Conservation (phyloP, 1,140 invertebrate species). For the Neoseiulus cucumeris region DNA sequence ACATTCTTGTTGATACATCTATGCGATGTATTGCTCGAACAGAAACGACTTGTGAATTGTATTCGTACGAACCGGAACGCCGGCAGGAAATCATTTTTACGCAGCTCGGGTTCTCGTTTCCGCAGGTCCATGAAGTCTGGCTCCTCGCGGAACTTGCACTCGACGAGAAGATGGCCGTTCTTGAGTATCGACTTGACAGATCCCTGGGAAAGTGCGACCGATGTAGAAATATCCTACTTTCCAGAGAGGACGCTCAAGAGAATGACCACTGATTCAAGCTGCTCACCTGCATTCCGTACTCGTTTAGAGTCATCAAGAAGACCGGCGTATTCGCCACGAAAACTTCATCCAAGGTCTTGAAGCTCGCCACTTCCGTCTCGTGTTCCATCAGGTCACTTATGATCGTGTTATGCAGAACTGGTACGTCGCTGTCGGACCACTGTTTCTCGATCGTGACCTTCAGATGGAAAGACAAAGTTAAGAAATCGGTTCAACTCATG, state of each 20-base stretch:
- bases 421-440: background rate
- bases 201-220: background rate
- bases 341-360: background rate
- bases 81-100: background rate
- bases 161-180: background rate
- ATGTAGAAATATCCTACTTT: no score
- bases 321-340: background rate
- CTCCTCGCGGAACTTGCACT: background rate
- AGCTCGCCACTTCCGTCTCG: background rate
- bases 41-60: background rate
- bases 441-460: background rate
- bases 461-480: background rate
- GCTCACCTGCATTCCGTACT: conserved; percentile 15
- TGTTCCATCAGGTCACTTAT: background rate
- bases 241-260: background rate
- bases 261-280: no score
- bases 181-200: background rate
- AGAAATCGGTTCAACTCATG: background rate
- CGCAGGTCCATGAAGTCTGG: background rate
- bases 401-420: background rate
- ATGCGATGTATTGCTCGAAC: conserved; percentile 12
- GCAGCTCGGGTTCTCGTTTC: background rate
- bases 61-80: background rate
- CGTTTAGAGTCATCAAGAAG: background rate
- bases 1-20: conserved; percentile 16